Evolutionary conservation across 2,113 vertebrate species (phyloP).

Genomic region (Sitta europaea): DNA sequence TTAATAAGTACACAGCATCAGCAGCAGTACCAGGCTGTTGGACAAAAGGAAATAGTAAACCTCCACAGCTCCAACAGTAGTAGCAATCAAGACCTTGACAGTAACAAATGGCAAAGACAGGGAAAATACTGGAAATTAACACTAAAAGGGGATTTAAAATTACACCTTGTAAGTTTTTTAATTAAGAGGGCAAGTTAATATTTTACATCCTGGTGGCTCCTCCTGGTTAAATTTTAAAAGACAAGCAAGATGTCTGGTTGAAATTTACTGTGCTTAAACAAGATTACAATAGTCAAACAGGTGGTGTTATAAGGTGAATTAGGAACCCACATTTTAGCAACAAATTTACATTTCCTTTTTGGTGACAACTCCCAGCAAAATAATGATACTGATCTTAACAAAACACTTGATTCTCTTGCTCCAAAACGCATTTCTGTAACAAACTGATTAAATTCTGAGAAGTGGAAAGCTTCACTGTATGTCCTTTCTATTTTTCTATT

Average conservation of each 20-base stretch:
- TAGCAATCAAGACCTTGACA: not conserved
- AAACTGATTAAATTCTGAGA: not conserved
- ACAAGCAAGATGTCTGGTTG: not conserved
- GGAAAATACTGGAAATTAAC: not conserved
- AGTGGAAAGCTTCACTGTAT: not conserved
- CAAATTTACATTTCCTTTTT: not conserved
- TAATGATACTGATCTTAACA: not conserved
- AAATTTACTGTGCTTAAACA: not conserved
- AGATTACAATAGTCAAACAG: not conserved
- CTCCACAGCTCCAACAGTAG: not conserved
- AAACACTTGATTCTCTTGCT: not conserved
- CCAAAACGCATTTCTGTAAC: not conserved
- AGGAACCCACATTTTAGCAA: not conserved
- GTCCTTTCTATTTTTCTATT: not conserved
- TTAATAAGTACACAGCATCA: accelerated
- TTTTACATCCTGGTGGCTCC: not conserved
- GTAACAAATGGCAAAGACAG: not conserved
- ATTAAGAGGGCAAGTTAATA: not conserved
- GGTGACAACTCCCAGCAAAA: not conserved
- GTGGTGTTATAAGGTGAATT: not conserved
- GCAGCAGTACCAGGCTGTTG: not conserved
- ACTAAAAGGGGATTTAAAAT: not conserved
- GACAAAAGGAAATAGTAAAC: not conserved
- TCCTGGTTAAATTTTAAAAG: not conserved
- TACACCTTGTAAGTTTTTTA: not conserved